A percentile compares a stretch with the other conserved stretches of the same genome.
Evolutionary conservation across 2,113 vertebrate species (phyloP).

Genomic region (Microtus pennsylvanicus): DNA sequence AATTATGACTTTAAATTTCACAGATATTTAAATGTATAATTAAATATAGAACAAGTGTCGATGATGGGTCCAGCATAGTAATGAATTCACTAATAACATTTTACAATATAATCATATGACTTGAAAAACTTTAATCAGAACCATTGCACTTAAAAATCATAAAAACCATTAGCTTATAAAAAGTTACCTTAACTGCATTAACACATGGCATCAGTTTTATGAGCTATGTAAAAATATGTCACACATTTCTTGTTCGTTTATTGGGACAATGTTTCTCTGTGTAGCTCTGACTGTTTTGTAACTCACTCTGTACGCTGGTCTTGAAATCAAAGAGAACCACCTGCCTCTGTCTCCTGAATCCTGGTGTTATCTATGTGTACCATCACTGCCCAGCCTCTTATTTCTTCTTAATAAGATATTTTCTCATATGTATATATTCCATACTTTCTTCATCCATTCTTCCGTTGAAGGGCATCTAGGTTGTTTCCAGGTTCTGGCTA

Average conservation of each 20-base stretch:
- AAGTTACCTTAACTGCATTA: not conserved
- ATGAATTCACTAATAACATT: not conserved
- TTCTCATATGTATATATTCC: too few relatives aligned
- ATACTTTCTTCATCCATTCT: too few relatives aligned
- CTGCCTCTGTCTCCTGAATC: not conserved
- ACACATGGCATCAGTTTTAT: not conserved
- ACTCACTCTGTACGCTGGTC: not conserved
- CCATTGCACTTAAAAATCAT: not conserved
- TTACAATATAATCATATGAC: not conserved
- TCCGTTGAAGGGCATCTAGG: too few relatives aligned
- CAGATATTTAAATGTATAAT: not conserved
- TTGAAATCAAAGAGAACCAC: not conserved
- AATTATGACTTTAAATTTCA: slow-evolving; percentile 15
- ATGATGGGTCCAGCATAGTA: not conserved
- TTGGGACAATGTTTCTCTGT: not conserved
- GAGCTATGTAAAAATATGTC: not conserved
- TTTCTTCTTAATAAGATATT: not conserved
- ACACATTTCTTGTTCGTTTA: not conserved
- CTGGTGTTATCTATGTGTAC: not conserved
- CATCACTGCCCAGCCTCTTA: not conserved
- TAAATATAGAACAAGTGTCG: not conserved
- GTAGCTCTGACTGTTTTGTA: not conserved
- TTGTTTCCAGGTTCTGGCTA: too few relatives aligned
- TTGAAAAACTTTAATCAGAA: not conserved
- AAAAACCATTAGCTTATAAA: not conserved